These are phyloP conservation scores for Spongilla lacustris DNA, from an alignment of 37 sponge, comb jelly and placozoan genomes.

Conservation along the genomic window DNA sequence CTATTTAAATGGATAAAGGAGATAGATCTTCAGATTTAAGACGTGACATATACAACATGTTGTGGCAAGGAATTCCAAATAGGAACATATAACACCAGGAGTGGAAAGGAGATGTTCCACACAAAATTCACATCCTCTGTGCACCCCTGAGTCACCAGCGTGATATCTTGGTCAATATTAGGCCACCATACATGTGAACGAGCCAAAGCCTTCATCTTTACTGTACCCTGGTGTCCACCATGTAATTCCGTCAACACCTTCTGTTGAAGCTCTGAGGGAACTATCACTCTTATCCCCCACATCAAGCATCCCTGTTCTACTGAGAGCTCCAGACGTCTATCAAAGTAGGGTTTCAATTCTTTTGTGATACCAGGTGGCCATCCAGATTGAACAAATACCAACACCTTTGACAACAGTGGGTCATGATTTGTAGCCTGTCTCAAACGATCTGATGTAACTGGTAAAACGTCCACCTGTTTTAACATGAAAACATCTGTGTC, in stretches of 20 bases:
- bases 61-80: too few relatives aligned
- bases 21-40: too few relatives aligned
- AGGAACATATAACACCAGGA: too few relatives aligned
- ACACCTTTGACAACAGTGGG: conserved; percentile 43
- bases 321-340: not conserved
- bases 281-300: conserved; percentile 4
- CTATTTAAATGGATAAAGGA: too few relatives aligned
- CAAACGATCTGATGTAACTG: conserved; percentile 15
- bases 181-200: conserved; percentile 24
- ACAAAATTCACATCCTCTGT: too few relatives aligned
- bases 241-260: conserved; percentile 3
- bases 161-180: not conserved
- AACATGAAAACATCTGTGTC: conserved; percentile 21
- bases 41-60: too few relatives aligned
- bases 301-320: conserved; percentile 1
- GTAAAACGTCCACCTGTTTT: not conserved
- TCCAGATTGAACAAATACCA: conserved; percentile 21
- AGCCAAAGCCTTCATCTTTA: conserved; percentile 22
- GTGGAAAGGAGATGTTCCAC: too few relatives aligned
- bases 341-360: not conserved
- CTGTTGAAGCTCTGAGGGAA: not conserved
- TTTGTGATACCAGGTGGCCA: conserved; percentile 25
- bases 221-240: conserved; percentile 12
- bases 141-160: not conserved
- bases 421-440: conserved; percentile 17